These are phyloP conservation scores for Drosophila ananassae DNA, from an alignment of 1,140 invertebrate species.

Conservation along the genomic window DNA sequence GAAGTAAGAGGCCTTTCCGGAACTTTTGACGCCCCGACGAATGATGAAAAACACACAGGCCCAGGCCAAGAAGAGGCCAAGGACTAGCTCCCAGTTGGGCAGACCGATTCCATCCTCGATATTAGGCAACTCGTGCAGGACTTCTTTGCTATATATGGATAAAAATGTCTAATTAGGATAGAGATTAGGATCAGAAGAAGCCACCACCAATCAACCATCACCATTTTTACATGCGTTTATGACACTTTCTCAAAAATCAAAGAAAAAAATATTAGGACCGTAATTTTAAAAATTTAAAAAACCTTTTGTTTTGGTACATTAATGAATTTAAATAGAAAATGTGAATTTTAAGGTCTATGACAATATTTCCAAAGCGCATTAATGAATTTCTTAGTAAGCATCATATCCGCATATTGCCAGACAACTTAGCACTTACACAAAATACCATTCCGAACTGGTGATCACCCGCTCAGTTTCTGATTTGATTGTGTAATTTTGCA, in stretches of 20 bases:
- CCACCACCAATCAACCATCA: slow-evolving; percentile 36
- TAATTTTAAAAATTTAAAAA: too few relatives aligned
- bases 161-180: neutral
- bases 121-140: slow-evolving; percentile 88
- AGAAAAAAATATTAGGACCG: neutral
- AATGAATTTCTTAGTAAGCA: slow-evolving; percentile 1
- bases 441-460: slow-evolving; percentile 87
- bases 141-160: slow-evolving; percentile 85
- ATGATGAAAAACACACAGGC: slow-evolving; percentile 90
- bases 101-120: slow-evolving; percentile 89
- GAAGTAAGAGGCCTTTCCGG: slow-evolving; percentile 92
- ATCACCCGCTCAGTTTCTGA: slow-evolving; percentile 47
- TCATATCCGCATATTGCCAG: slow-evolving; percentile 4
- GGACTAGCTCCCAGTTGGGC: slow-evolving; percentile 90
- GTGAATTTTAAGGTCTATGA: too few relatives aligned
- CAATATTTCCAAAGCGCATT: neutral
- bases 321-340: too few relatives aligned
- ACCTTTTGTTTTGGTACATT: too few relatives aligned
- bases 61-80: slow-evolving; percentile 92
- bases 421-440: slow-evolving; percentile 84
- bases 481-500: slow-evolving; percentile 17
- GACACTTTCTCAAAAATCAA: neutral
- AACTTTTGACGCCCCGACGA: slow-evolving; percentile 90
- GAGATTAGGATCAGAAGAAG: neutral
- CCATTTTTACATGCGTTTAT: slow-evolving; percentile 9